These are phyloP conservation scores for Uria lomvia DNA, from an alignment of 2,113 vertebrate genomes.

Conservation along the genomic window DNA sequence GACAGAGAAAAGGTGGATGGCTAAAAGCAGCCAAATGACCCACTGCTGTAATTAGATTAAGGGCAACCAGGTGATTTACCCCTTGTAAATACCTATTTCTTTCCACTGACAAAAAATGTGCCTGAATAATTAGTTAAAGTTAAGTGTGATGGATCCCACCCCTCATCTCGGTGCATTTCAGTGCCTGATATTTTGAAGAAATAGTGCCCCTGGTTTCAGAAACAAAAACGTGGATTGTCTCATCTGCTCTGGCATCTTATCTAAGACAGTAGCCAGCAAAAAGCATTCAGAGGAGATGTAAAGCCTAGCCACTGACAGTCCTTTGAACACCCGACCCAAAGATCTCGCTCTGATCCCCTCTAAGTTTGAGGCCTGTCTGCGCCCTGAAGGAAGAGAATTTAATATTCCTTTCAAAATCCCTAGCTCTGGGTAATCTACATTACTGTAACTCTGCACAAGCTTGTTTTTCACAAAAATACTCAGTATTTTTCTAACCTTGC, in stretches of 20 bases:
- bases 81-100: background rate
- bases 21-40: background rate
- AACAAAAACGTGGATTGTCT: background rate
- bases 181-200: background rate
- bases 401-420: conserved; percentile 38
- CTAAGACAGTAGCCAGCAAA: background rate
- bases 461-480: background rate
- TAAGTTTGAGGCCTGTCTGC: background rate
- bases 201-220: background rate
- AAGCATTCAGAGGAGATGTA: background rate
- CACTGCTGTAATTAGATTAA: background rate
- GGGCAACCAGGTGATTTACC: background rate
- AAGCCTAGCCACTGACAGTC: background rate
- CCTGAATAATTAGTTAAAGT: background rate
- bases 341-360: background rate
- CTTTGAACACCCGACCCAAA: background rate
- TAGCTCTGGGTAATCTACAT: background rate
- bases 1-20: background rate
- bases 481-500: background rate
- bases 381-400: conserved; percentile 32
- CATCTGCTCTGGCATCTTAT: background rate
- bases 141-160: background rate
- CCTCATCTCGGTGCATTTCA: background rate
- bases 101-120: background rate
- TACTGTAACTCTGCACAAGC: background rate